phyloP scores from a whole-genome alignment of 92 coral and sea anemone species.

The Heteractis magnifica region DNA sequence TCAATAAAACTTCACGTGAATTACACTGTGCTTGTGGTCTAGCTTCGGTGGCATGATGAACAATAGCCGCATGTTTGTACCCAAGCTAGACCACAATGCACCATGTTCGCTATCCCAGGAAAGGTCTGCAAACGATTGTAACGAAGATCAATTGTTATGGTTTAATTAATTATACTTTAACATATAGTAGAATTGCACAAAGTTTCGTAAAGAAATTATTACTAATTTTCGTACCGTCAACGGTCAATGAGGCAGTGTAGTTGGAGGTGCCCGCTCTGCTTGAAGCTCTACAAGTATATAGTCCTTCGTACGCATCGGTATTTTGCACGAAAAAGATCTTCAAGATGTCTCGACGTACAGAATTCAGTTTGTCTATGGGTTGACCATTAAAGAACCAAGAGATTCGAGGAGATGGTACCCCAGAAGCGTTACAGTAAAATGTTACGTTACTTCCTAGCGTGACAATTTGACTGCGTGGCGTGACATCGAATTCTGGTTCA shows the following conservation, averaged over 20 bases:
- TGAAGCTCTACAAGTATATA: conserved; percentile 46
- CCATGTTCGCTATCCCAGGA: no score
- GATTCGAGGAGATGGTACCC: conserved; percentile 39
- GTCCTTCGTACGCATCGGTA: conserved; percentile 36
- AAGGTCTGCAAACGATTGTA: no score
- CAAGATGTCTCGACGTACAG: conserved; percentile 9
- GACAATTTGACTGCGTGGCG: conserved; percentile 7
- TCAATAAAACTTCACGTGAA: background rate
- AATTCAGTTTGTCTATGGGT: background rate
- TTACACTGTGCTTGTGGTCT: background rate
- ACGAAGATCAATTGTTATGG: no score
- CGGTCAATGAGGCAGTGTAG: conserved; percentile 28
- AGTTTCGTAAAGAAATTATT: no score
- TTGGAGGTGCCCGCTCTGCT: conserved; percentile 40
- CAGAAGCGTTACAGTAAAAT: conserved; percentile 46
- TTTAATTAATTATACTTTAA: no score
- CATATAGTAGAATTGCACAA: no score
- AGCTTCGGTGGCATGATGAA: background rate
- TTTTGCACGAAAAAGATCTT: conserved; percentile 23
- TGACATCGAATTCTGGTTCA: conserved; percentile 42
- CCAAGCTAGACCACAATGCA: no score
- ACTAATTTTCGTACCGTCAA: conserved; percentile 30
- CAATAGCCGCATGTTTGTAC: no score
- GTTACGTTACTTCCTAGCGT: conserved; percentile 23
- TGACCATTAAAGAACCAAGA: conserved; percentile 36